A percentile compares a stretch with the other conserved stretches of the same genome.
Evolutionary conservation across 2,888 invertebrate genomes (phyloP).

Genomic region (Drosophila falleni): DNA sequence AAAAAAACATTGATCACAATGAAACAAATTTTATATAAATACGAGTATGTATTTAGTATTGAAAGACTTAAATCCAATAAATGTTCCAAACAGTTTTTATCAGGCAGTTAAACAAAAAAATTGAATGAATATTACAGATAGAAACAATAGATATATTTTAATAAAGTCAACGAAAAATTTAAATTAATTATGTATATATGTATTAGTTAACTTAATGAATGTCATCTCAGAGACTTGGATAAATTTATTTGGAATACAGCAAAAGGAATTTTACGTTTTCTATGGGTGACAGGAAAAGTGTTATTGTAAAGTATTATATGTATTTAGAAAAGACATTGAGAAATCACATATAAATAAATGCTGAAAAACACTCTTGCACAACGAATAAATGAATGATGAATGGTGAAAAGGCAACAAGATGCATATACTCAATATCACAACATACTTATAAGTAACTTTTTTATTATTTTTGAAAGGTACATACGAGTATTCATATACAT

Average conservation of each 20-base stretch:
- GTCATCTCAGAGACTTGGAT: neutral
- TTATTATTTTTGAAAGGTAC: conserved; percentile 14
- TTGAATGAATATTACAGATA: neutral
- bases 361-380: conserved; percentile 32
- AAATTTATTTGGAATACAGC: neutral
- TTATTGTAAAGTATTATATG: neutral
- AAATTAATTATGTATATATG: neutral
- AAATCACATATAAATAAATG: conserved; percentile 13
- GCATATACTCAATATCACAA: conserved; percentile 31
- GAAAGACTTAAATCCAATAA: neutral
- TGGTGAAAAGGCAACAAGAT: conserved; percentile 29
- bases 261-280: neutral
- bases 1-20: conserved; percentile 43
- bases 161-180: neutral
- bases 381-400: conserved; percentile 11
- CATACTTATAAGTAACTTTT: conserved; percentile 12
- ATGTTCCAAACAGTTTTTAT: neutral
- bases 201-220: neutral
- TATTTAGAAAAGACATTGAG: conserved; percentile 6
- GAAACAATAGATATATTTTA: neutral
- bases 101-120: neutral
- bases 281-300: neutral
- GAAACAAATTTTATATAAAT: conserved; percentile 15
- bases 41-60: neutral
- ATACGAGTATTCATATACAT: neutral